Evolutionary conservation across 2,888 invertebrate species (phyloP).

Genomic region (Sinhomidia bicolor): DNA sequence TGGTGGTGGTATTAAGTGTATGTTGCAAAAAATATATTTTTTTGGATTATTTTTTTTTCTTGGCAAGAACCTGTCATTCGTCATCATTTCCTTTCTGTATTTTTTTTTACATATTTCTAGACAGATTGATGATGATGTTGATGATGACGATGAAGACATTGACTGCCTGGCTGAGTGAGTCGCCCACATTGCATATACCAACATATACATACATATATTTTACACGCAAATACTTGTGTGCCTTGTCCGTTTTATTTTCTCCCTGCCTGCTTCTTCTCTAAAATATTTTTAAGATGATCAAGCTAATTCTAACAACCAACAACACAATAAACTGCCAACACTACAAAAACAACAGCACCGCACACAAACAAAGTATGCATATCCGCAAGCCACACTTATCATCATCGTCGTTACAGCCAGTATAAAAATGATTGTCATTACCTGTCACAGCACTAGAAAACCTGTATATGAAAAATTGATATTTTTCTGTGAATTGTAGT

Average conservation of each 20-base stretch:
- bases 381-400: conserved; percentile 3
- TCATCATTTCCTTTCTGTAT: conserved; percentile 33
- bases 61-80: conserved; percentile 41
- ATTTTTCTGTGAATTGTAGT: not conserved
- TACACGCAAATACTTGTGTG: not conserved
- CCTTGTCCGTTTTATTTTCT: not conserved
- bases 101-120: conserved; percentile 16
- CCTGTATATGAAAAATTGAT: not conserved
- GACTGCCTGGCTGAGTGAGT: conserved; percentile 9
- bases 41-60: conserved; percentile 13
- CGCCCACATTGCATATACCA: not conserved
- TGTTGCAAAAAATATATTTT: conserved; percentile 4
- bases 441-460: conserved; percentile 1
- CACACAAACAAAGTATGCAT: not conserved
- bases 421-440: conserved; percentile 2
- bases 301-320: not conserved
- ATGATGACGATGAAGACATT: not conserved
- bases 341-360: not conserved
- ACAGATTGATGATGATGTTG: not conserved
- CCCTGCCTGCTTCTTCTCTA: not conserved
- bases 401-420: not conserved
- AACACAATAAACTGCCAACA: not conserved
- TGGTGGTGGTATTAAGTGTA: not conserved
- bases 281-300: not conserved
- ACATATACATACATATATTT: not conserved